Evolutionary conservation across 2,888 invertebrate species (phyloP), one percentile per base, ranked within the genome.

Genomic region (Morpho helenor): DNA sequence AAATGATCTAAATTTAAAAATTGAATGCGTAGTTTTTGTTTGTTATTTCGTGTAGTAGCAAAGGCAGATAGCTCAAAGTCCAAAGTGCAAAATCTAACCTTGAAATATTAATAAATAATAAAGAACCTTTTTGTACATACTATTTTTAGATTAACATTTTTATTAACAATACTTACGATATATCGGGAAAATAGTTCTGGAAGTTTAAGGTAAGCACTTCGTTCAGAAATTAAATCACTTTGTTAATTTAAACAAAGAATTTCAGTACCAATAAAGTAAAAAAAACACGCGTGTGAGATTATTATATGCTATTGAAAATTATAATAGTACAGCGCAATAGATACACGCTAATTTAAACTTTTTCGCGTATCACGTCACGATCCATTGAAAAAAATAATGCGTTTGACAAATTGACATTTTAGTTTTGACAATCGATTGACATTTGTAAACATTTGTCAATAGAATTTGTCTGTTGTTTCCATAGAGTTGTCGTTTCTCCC

Each of bases 1-100:
- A 48, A 41, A 54, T 41, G 16, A 23, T 9, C 7, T 48, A 3
- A 40, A 8, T 39, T 44, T 43, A 51, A 55, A 44, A 50, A 46
- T 42, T 16, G 41, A 40, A 43, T 16, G 31, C 16, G 39, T 39
- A 6, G 31, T 42, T 48, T 47, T 53, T 31, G 50, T 42, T 10
- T 4, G 7, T n/a, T 42, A 31, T 53, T 45, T 46, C 7, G 44
- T 46, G n/a, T 46, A 7, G 31, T 46, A 39, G 50, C 47, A 40
- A 57, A 42, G 47, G 44, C 23, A 53, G n/a, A 52, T n/a, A 44
- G 31, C 5, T 39, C 52, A 49, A 59, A 57, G 68, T 66, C 60
- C 67, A 65, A 68, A 68, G 71, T 70, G 57, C 71, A 71, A 70
- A 66, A 65, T 67, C 66, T 68, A 62, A 69, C 74, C 74, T 74